Conservation (phyloP, 1,140 invertebrate species). For the Drosophila baimaii region DNA sequence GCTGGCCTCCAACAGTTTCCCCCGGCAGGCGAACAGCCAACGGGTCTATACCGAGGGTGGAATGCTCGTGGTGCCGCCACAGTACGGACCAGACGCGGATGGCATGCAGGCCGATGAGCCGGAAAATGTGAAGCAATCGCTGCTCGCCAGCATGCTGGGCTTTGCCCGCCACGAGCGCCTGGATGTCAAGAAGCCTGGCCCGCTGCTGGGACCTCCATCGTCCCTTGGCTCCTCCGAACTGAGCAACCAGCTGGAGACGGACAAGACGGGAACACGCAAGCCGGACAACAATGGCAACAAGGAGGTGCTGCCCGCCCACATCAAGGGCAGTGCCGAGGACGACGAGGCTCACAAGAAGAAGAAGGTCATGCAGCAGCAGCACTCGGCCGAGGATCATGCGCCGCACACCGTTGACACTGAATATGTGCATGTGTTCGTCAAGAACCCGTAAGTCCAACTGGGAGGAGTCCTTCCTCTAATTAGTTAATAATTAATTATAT, state of each 20-base stretch:
- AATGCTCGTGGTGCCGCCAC: constrained; percentile 85
- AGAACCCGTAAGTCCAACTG: constrained; percentile 80
- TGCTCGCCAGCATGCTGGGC: constrained; percentile 85
- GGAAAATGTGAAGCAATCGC: constrained; percentile 77
- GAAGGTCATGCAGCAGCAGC: constrained; percentile 74
- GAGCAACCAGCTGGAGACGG: constrained; percentile 62
- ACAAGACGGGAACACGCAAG: constrained; percentile 38
- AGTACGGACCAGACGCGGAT: constrained; percentile 40
- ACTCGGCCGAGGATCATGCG: constrained; percentile 83
- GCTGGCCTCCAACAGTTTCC: constrained; percentile 75
- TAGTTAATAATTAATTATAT: neutral
- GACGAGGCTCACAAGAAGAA: constrained; percentile 78
- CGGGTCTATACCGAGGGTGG: constrained; percentile 88
- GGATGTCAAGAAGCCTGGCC: constrained; percentile 97
- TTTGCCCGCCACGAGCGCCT: constrained; percentile 94
- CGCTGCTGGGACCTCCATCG: constrained; percentile 87
- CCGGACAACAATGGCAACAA: constrained; percentile 58
- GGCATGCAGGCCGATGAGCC: constrained; percentile 73
- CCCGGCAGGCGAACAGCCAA: constrained; percentile 47
- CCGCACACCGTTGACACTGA: constrained; percentile 84
- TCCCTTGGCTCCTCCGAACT: constrained; percentile 84
- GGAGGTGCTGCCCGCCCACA: constrained; percentile 79
- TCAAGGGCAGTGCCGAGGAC: constrained; percentile 70
- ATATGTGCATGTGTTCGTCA: constrained; percentile 84
- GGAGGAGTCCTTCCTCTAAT: constrained; percentile 43